Percentiles rank a stretch among this genome's conserved stretches.
phyloP scores from a whole-genome alignment of 2,797 vertebrate genomes.

The Centroberyx gerrardi region DNA sequence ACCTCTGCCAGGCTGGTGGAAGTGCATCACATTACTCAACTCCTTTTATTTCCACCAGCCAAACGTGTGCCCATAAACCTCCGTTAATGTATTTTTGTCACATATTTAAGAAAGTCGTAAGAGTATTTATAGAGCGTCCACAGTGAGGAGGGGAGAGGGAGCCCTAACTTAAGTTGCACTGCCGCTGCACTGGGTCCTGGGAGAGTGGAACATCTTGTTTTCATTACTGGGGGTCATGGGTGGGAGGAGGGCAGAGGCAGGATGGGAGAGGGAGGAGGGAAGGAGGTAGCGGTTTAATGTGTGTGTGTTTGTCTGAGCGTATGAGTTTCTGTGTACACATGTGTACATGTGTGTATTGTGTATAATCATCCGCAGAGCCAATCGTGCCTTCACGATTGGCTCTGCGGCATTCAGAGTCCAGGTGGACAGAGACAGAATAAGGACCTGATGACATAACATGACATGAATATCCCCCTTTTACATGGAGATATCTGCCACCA shows the following conservation, averaged over 20 bases:
- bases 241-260: slow-evolving; percentile 33
- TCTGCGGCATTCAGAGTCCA: slow-evolving; percentile 41
- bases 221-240: slow-evolving; percentile 76
- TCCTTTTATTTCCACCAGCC: slow-evolving; percentile 54
- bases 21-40: slow-evolving; percentile 45
- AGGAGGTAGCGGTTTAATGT: slow-evolving; percentile 66
- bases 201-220: slow-evolving; percentile 86
- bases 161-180: slow-evolving; percentile 63
- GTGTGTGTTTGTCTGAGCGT: slow-evolving; percentile 13
- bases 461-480: slow-evolving; percentile 54
- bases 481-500: slow-evolving; percentile 47
- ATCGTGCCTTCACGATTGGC: no score
- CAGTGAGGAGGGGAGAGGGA: slow-evolving; percentile 56
- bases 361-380: slow-evolving; percentile 57
- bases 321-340: slow-evolving; percentile 55
- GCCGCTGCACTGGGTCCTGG: slow-evolving; percentile 69
- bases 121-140: slow-evolving; percentile 76
- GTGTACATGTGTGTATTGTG: slow-evolving; percentile 38
- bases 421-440: slow-evolving; percentile 55
- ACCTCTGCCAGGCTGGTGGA: slow-evolving; percentile 32
- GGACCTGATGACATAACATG: slow-evolving; percentile 69
- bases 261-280: slow-evolving; percentile 44
- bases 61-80: slow-evolving; percentile 71
- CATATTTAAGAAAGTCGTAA: slow-evolving; percentile 81
- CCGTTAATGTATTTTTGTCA: slow-evolving; percentile 80